These are phyloP conservation scores for Alethe diademata DNA, from an alignment of 2,113 vertebrate genomes.

Conservation along the genomic window DNA sequence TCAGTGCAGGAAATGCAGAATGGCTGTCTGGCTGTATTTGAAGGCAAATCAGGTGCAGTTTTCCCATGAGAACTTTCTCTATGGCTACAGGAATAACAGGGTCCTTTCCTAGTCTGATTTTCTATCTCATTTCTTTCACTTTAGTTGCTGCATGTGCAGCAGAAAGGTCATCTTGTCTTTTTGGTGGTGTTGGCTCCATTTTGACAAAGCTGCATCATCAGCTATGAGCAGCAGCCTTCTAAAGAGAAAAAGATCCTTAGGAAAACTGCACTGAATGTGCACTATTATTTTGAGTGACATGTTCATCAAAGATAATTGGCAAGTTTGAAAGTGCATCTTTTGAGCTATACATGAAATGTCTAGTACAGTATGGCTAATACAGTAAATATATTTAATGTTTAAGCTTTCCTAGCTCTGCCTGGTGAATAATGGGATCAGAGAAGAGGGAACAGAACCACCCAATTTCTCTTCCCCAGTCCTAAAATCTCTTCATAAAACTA, in stretches of 20 bases:
- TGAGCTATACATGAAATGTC: background rate
- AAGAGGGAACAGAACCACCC: background rate
- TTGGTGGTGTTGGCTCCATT: background rate
- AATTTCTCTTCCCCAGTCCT: background rate
- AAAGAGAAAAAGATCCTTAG: slow-evolving; percentile 1
- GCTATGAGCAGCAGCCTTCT: background rate
- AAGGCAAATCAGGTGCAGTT: background rate
- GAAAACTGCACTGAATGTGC: background rate
- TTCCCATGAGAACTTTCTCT: background rate
- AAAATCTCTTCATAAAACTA: background rate
- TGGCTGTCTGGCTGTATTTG: background rate
- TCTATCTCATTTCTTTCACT: background rate
- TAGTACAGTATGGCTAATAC: background rate
- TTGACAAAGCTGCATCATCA: background rate
- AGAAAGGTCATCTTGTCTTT: background rate
- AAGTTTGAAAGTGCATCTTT: background rate
- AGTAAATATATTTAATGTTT: background rate
- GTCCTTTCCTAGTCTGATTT: background rate
- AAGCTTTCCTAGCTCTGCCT: background rate
- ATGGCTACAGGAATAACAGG: background rate
- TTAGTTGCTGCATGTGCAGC: background rate
- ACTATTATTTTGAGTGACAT: slow-evolving; percentile 4
- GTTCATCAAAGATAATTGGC: slow-evolving; percentile 49
- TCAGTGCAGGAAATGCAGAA: background rate
- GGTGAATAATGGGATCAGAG: background rate